Base-by-base conservation (phyloP, 2,797 vertebrate genomes). In the Myiotriccus ornatus region DNA sequence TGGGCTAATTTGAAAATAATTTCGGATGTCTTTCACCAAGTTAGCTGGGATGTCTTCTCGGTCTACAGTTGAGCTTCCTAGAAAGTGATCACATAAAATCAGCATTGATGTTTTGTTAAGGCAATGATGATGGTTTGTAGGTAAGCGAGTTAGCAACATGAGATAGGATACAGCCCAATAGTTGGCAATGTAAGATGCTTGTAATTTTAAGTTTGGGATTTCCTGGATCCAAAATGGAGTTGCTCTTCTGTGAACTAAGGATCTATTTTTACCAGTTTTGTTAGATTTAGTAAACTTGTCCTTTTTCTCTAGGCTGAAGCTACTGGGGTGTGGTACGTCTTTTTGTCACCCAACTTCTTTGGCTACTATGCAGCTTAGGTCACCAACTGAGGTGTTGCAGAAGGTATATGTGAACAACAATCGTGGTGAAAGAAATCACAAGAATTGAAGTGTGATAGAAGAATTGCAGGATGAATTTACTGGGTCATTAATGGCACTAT, bases 1-100 rank as follows among this genome's bases (percentile, higher is more conserved):
- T 0, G 99, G 98, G 93, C 99, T 99, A 96, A 99, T 98, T 98
- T 99, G 99, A 97, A 99, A 99, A 96, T 99, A 99, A 97, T 99
- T 99, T 95, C 99, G 97, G 94, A 99, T 99, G 97, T 99, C 99
- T 97, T 98, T 99, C 96, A 99, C 99, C 87, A 99, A 96, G 57
- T 97, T 97, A 89, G 97, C 98, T 0, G 99, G 98, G 81, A 99
- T 95, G 3, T 99, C 99, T 97, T 99, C 99, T 12, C 99, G 98
- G 19, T 99, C 99, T 91, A 99, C 99, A 1, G 98, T 98, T 59
- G 99, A 98, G 39, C 98, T 99, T 63, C 99, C 99, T 99, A 96
- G 41, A 96, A 94, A 93, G 56, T 24, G 86, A 96, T 35, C 9
- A 93, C 47, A 96, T 75, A 75, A 49, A 67, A 81, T 24, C 53